Evolutionary conservation across 1,140 invertebrate species (phyloP), one percentile per base, ranked within the genome.

Genomic region (Drosophila ercepeae): DNA sequence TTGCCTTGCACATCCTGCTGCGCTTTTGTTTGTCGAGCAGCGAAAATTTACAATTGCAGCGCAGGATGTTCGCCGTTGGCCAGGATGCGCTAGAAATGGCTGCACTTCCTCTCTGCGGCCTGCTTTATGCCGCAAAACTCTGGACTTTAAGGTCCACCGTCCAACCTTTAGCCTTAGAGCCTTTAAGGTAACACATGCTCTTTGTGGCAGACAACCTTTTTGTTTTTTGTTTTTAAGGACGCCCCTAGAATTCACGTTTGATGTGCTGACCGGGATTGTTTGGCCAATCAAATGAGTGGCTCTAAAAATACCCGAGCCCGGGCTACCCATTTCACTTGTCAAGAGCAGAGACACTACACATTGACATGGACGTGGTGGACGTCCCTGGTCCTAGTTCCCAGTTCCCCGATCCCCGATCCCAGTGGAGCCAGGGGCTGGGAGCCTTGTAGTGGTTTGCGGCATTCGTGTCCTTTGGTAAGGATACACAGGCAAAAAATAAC

Each of bases 21-120:
- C 65, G 75, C 76, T 72, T 84, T 86, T 84, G 76, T 84, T 79
- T 79, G 81, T 68, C 57, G 65, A 41, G 16, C 57, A 61, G 65
- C 51, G 76, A 73, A 78, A 84, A 81, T 79, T 76, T 86, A 84
- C 79, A 76, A 86, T 86, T 84, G 75, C 79, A 75, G 81, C 65
- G 25, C 36, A 60, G 46, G 68, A 74, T 64, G 74, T 45, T 53
- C 57, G 70, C 58, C 52, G 69, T 58, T 60, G 60, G 58, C 72
- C 79, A 84, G 79, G 79, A 84, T 84, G 82, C 81, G 72, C 82
- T 41, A 76, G 67, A 84, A 84, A 84, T 84, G 79, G 77, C 61
- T 76, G 60, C 76, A 79, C 79, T 76, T 84, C 79, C 79, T 86
- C 65, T 45, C 13, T 23, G 6, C 8, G 50, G 18, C 50, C n/a